phyloP scores from a whole-genome alignment of 2,888 invertebrate genomes.

The Choristoneura rosaceana region DNA sequence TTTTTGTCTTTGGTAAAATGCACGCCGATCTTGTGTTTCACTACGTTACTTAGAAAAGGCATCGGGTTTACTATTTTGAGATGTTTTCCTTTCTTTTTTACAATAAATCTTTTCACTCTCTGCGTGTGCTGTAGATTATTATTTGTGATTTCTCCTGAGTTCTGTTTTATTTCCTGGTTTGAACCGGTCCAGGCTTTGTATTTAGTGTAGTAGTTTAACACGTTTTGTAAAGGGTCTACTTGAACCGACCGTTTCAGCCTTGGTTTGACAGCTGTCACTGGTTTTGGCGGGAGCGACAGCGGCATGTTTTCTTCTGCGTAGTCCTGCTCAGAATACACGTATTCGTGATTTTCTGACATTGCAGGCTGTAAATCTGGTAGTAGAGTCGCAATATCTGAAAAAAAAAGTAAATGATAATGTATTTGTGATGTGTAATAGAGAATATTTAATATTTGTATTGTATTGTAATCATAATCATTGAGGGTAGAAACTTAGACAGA shows the following conservation, averaged over 20 bases:
- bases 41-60: conserved; percentile 50
- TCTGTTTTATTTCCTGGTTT: conserved; percentile 49
- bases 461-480: too few species aligned
- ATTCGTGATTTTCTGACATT: conserved; percentile 31
- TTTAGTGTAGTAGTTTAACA: conserved; percentile 69
- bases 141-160: conserved; percentile 31
- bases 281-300: conserved; percentile 41
- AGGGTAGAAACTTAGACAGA: too few species aligned
- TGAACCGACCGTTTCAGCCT: conserved; percentile 59
- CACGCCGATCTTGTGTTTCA: conserved; percentile 50
- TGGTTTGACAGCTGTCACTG: conserved; percentile 47
- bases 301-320: conserved; percentile 38
- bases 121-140: background rate
- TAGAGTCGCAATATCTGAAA: conserved; percentile 7
- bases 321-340: conserved; percentile 27
- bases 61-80: conserved; percentile 52
- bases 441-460: too few species aligned
- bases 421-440: too few species aligned
- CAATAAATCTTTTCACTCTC: conserved; percentile 18
- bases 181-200: conserved; percentile 68
- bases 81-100: conserved; percentile 26
- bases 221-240: conserved; percentile 55
- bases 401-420: too few species aligned
- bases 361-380: conserved; percentile 1
- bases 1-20: conserved; percentile 49